Evolutionary conservation across 2,888 invertebrate species (phyloP).

Genomic region (Drosophila peninsularis): DNA sequence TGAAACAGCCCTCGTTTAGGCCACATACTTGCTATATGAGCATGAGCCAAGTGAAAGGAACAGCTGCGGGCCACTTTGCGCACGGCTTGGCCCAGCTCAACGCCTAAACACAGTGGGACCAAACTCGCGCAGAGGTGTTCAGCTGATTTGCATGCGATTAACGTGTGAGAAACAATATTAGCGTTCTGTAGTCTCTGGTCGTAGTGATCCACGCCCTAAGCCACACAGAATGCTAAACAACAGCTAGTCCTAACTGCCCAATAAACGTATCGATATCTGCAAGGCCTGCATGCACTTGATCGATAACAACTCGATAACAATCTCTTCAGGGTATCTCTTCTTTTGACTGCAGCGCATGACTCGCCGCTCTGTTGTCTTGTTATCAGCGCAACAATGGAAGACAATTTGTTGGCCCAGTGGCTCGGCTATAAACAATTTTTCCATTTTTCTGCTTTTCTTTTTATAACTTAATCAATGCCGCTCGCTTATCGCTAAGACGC

Average conservation of each 20-base stretch:
- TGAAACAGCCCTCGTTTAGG: conserved; percentile 19
- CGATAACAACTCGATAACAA: background rate
- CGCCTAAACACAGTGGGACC: conserved; percentile 12
- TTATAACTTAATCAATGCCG: conserved; percentile 9
- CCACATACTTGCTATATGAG: no score
- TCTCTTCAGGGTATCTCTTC: background rate
- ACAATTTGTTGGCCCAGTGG: conserved; percentile 6
- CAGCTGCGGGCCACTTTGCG: conserved; percentile 13
- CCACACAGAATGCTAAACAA: background rate
- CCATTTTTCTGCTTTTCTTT: background rate
- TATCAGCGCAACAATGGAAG: conserved; percentile 32
- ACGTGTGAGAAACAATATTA: conserved; percentile 41
- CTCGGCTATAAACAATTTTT: background rate
- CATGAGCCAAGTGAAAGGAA: conserved; percentile 45
- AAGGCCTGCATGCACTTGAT: background rate
- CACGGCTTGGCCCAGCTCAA: conserved; percentile 6
- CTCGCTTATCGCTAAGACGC: conserved; percentile 15
- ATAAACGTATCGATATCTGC: no score
- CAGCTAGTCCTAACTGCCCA: no score
- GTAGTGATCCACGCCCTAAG: background rate
- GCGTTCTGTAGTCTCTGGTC: conserved; percentile 19
- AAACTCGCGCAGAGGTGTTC: conserved; percentile 7
- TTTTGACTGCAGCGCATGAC: conserved; percentile 10
- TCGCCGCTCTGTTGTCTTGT: background rate
- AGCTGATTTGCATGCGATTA: conserved; percentile 53